Evolutionary conservation across 1,140 invertebrate species (phyloP).

Genomic region (Ylistrum balloti): DNA sequence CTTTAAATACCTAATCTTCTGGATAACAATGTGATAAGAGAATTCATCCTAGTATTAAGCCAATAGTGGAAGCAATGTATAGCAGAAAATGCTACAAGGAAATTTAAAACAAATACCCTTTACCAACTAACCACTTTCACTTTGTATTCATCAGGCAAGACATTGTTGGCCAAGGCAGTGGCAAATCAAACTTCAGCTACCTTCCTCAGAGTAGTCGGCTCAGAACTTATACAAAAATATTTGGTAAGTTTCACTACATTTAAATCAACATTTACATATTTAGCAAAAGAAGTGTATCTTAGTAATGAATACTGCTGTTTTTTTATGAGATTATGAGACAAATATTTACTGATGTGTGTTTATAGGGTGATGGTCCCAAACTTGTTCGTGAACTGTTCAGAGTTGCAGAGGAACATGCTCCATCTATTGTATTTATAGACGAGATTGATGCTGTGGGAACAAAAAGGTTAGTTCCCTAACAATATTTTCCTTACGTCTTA

Average conservation of each 20-base stretch:
- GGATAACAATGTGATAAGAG: too few relatives aligned
- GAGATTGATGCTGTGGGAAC: conserved; percentile 99
- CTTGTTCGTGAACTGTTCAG: conserved; percentile 98
- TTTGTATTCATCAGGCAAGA: conserved; percentile 89
- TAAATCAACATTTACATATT: too few relatives aligned
- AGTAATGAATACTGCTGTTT: too few relatives aligned
- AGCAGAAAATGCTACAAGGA: too few relatives aligned
- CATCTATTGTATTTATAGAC: conserved; percentile 99
- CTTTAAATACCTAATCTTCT: too few relatives aligned
- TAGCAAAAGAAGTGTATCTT: too few relatives aligned
- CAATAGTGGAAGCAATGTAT: too few relatives aligned
- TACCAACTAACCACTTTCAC: too few relatives aligned
- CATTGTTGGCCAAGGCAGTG: conserved; percentile 98
- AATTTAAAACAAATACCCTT: too few relatives aligned
- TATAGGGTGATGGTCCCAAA: conserved; percentile 98
- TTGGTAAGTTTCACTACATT: conserved; percentile 85
- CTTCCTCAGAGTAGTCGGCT: conserved; percentile 98
- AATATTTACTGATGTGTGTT: conserved; percentile 43
- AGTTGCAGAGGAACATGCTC: conserved; percentile 99
- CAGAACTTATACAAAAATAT: conserved; percentile 99
- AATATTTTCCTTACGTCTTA: neutral
- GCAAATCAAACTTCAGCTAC: conserved; percentile 99
- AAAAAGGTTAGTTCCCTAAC: conserved; percentile 87
- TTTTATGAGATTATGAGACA: neutral
- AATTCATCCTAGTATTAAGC: too few relatives aligned